A percentile compares a stretch with the other conserved stretches of the same genome.
Evolutionary conservation across 2,888 invertebrate species (phyloP).

Genomic region (Tanypteryx hageni): DNA sequence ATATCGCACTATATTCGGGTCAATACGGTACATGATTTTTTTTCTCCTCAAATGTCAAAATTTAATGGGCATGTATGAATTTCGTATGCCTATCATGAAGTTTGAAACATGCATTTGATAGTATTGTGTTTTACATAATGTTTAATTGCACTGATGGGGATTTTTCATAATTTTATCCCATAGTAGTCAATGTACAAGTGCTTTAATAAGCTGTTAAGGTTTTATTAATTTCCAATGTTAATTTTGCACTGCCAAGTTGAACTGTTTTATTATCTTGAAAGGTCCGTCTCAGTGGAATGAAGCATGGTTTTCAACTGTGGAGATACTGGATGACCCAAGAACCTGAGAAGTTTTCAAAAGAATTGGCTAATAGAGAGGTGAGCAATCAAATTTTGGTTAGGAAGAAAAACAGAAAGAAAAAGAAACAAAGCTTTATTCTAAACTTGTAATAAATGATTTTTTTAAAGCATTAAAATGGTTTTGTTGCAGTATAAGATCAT

Average conservation of each 20-base stretch:
- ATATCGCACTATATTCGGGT: no score
- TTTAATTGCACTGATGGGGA: neutral
- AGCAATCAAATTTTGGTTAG: constrained; percentile 45
- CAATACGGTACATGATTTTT: no score
- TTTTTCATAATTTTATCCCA: neutral
- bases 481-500: no score
- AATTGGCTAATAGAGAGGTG: constrained; percentile 81
- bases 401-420: neutral
- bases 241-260: neutral
- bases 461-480: no score
- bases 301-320: constrained; percentile 83
- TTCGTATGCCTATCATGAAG: no score
- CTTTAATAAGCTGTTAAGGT: no score
- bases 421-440: constrained; percentile 70
- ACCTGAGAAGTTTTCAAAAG: constrained; percentile 79
- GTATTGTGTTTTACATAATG: neutral
- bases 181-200: neutral
- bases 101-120: neutral
- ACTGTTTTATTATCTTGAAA: constrained; percentile 68
- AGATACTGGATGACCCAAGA: constrained; percentile 86
- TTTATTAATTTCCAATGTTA: no score
- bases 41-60: no score
- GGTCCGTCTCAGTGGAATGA: constrained; percentile 75
- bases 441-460: constrained; percentile 72
- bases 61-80: no score